A percentile compares a stretch with the other conserved stretches of the same genome.
phyloP scores from a whole-genome alignment of 1,140 invertebrate species.

The Drosophila murphyi region DNA sequence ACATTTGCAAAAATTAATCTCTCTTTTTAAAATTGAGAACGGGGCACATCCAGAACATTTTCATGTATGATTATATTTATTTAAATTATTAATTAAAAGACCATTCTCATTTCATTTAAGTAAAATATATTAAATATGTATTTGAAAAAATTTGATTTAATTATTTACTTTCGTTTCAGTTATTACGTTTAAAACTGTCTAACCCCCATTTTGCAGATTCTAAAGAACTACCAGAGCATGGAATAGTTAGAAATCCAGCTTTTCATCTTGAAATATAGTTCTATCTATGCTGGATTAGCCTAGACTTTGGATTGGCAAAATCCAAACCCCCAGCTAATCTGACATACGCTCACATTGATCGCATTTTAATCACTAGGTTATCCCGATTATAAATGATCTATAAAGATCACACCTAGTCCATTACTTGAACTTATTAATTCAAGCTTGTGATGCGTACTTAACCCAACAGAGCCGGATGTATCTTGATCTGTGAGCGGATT shows the following conservation, averaged over 20 bases:
- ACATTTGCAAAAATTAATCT: no score
- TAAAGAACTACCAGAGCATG: no score
- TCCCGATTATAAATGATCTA: slow-evolving; percentile 34
- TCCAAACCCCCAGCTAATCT: slow-evolving; percentile 13
- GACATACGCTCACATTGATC: slow-evolving; percentile 10
- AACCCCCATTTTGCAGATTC: no score
- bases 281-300: not conserved
- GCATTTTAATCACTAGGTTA: not conserved
- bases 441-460: slow-evolving; percentile 3
- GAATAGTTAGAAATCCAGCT: not conserved
- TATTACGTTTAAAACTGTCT: no score
- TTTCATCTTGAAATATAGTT: slow-evolving; percentile 4
- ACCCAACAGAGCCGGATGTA: slow-evolving; percentile 27
- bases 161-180: no score
- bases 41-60: no score
- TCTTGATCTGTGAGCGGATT: slow-evolving; percentile 23
- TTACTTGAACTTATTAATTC: slow-evolving; percentile 23
- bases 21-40: no score
- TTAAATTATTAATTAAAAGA: no score
- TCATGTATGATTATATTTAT: no score
- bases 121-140: no score
- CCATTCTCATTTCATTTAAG: no score
- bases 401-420: slow-evolving; percentile 53
- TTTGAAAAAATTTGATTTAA: no score
- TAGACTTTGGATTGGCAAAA: not conserved